These are phyloP conservation scores for Notocelia uddmanniana DNA, from an alignment of 2,888 invertebrate species.

Conservation along the genomic window DNA sequence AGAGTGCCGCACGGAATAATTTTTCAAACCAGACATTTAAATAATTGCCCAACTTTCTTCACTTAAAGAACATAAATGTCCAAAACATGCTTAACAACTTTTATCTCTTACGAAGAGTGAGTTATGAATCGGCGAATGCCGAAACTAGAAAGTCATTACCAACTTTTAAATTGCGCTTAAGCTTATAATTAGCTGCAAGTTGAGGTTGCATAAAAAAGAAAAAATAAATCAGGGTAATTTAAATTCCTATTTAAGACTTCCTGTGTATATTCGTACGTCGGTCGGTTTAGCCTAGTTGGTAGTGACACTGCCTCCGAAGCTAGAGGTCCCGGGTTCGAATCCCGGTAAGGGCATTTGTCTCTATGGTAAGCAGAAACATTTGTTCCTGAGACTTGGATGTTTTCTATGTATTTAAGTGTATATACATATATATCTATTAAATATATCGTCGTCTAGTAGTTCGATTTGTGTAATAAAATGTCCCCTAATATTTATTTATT, in stretches of 20 bases:
- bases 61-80: constrained; percentile 40
- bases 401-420: too few relatives aligned
- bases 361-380: too few relatives aligned
- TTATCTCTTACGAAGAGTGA: constrained; percentile 15
- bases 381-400: too few relatives aligned
- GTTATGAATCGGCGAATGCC: constrained; percentile 29
- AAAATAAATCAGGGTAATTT: constrained; percentile 49
- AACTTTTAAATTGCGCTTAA: constrained; percentile 53
- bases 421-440: too few relatives aligned
- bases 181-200: constrained; percentile 58
- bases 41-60: constrained; percentile 35
- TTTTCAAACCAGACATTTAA: constrained; percentile 5
- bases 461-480: too few relatives aligned
- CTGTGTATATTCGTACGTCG: too few relatives aligned
- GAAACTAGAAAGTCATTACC: constrained; percentile 35
- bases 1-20: constrained; percentile 3
- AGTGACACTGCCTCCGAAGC: too few relatives aligned
- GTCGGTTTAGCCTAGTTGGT: too few relatives aligned
- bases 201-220: constrained; percentile 59
- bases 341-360: too few relatives aligned
- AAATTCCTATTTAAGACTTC: not conserved
- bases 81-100: constrained; percentile 48
- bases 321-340: too few relatives aligned
- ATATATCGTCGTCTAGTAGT: too few relatives aligned
- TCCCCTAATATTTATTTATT: too few relatives aligned